Conservation (phyloP, 2,888 invertebrate species). For the Parelbella ahira region DNA sequence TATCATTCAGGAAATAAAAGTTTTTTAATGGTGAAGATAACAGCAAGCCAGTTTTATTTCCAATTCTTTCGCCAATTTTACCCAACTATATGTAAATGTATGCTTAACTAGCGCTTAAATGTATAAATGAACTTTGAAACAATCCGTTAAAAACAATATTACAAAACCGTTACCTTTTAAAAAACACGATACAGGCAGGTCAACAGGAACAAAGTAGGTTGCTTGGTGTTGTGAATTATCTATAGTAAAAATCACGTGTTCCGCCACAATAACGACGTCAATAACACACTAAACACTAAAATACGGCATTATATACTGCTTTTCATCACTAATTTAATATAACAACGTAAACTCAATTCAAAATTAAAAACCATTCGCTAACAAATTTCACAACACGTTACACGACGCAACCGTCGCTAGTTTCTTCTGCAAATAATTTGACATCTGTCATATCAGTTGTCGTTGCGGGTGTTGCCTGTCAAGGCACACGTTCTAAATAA, state of each 20-base stretch:
- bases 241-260: conserved; percentile 48
- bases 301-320: conserved; percentile 40
- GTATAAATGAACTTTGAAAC: background rate
- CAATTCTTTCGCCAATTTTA: background rate
- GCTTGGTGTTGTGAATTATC: conserved; percentile 43
- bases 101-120: background rate
- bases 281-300: conserved; percentile 55
- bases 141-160: conserved; percentile 5
- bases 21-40: conserved; percentile 7
- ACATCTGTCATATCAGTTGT: conserved; percentile 29
- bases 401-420: conserved; percentile 36
- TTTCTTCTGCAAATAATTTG: conserved; percentile 28
- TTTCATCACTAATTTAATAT: conserved; percentile 40
- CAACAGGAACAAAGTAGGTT: conserved; percentile 68
- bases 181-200: conserved; percentile 63
- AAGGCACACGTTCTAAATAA: no score
- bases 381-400: conserved; percentile 66
- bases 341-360: conserved; percentile 47
- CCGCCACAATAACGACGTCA: conserved; percentile 45
- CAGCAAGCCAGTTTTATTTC: background rate
- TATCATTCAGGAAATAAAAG: conserved; percentile 15
- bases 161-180: conserved; percentile 72
- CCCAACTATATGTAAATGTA: no score
- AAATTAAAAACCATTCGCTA: conserved; percentile 57
- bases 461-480: no score